Evolutionary conservation across 2,888 invertebrate genomes (phyloP).

Genomic region (Augiades crinisus): DNA sequence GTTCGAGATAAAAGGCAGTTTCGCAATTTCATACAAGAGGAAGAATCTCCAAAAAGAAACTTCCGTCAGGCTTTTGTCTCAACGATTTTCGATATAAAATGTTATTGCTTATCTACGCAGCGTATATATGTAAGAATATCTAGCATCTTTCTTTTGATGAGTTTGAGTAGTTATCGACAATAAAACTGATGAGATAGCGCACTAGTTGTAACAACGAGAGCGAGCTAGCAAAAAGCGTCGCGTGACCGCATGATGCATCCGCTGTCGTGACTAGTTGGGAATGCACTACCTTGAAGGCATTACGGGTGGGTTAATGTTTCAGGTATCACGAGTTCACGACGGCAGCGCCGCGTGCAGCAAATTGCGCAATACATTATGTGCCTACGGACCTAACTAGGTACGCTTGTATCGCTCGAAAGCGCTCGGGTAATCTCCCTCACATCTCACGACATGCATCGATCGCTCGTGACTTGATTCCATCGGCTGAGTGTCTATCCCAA

Average conservation of each 20-base stretch:
- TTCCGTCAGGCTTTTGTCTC: too few species aligned
- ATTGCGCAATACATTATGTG: slow-evolving; percentile 59
- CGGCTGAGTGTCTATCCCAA: background rate
- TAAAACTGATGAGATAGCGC: background rate
- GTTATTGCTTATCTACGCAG: too few species aligned
- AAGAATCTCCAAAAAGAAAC: too few species aligned
- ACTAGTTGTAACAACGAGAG: background rate
- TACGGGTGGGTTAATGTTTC: slow-evolving; percentile 35
- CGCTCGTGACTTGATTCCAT: slow-evolving; percentile 58
- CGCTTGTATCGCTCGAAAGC: slow-evolving; percentile 28
- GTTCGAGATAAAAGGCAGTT: too few species aligned
- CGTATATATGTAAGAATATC: too few species aligned
- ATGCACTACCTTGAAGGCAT: slow-evolving; percentile 59
- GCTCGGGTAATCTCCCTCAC: slow-evolving; percentile 50
- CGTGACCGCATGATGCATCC: slow-evolving; percentile 37
- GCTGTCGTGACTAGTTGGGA: slow-evolving; percentile 54
- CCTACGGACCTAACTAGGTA: slow-evolving; percentile 3
- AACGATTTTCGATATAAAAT: background rate
- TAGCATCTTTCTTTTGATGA: too few species aligned
- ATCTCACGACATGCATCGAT: slow-evolving; percentile 59
- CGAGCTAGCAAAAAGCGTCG: slow-evolving; percentile 5
- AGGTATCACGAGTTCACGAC: slow-evolving; percentile 52
- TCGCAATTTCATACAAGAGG: too few species aligned
- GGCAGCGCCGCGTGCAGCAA: slow-evolving; percentile 56
- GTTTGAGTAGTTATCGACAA: too few species aligned